Conservation (phyloP, 2,888 invertebrate species). For the Bimastos eiseni region DNA sequence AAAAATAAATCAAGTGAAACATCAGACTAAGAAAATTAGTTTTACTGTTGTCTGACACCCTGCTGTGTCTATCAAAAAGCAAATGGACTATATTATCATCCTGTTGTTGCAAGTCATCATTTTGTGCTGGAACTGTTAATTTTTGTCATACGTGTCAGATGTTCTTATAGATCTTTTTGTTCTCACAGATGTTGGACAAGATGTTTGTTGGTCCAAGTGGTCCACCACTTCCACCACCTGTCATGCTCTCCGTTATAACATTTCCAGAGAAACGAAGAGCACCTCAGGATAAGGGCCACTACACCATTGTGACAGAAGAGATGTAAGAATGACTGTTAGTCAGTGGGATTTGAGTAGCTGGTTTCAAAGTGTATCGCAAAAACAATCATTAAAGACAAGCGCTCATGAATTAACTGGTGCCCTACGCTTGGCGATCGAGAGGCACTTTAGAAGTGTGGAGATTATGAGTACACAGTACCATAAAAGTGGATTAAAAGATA, state of each 20-base stretch:
- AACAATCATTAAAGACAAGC: too few species aligned
- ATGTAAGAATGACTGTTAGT: background rate
- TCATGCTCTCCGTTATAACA: conserved; percentile 59
- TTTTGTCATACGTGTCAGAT: background rate
- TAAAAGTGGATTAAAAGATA: too few species aligned
- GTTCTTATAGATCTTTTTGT: background rate
- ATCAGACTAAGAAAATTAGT: background rate
- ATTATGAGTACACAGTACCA: too few species aligned
- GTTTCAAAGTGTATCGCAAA: background rate
- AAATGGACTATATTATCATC: background rate
- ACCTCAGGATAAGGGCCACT: background rate
- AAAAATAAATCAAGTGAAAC: background rate
- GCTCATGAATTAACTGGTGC: too few species aligned
- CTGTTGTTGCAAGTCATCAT: background rate
- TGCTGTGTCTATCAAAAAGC: background rate
- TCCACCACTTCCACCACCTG: conserved; percentile 57
- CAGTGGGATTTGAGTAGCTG: background rate
- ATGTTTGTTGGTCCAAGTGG: conserved; percentile 22
- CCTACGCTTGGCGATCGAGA: too few species aligned
- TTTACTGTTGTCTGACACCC: background rate
- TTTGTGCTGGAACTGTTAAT: background rate
- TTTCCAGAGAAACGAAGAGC: conserved; percentile 58
- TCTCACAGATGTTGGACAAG: conserved; percentile 25
- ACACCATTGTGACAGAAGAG: background rate
- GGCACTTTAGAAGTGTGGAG: too few species aligned